Evolutionary conservation across 2,797 vertebrate species (phyloP), one percentile per base, ranked within the genome.

Genomic region (Hyperoplus immaculatus): DNA sequence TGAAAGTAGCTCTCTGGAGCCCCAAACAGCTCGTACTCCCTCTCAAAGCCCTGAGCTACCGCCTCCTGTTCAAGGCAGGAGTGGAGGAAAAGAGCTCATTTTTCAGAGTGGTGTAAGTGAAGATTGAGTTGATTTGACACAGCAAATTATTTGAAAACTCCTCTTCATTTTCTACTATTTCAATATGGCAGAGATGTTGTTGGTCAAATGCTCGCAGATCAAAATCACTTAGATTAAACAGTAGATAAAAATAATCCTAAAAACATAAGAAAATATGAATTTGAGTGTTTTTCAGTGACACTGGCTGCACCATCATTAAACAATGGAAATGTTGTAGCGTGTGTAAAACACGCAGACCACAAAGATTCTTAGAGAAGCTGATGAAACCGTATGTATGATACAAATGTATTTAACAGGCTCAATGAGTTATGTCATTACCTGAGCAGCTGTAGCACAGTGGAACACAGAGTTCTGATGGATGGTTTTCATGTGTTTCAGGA

Each of bases 401-500:
- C 1, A 54, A 36, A 8, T n/a, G 1, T 3, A 36, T 43, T 4
- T 11, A 4, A 54, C 16, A 43, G 12, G 5, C 45, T 53, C 0
- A 16, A 18, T 4, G 1, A 16, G 11, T 15, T 9, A 10, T 41
- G 43, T 3, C 46, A 53, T 92, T 89, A 99, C 98, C 97, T 99
- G 98, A 69, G 92, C 93, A 29, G 95, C 92, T 0, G 98, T 99
- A 53, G 98, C 92, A 62, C 96, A 97, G 90, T 97, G 97, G 77
- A 96, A 98, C 49, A 97, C 47, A 0, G 94, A 95, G 90, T 99
- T 99, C 89, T 99, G 97, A 88, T 99, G 98, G 78, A 98, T 82
- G 0, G 95, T 97, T 80, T 93, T 94, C 74, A 99, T 76, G 85
- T 98, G 96, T 86, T 95, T 97, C 83, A 99, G 59, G 83, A 99